Conservation (phyloP, 2,797 vertebrate species). For the Pteronotus mesoamericanus region DNA sequence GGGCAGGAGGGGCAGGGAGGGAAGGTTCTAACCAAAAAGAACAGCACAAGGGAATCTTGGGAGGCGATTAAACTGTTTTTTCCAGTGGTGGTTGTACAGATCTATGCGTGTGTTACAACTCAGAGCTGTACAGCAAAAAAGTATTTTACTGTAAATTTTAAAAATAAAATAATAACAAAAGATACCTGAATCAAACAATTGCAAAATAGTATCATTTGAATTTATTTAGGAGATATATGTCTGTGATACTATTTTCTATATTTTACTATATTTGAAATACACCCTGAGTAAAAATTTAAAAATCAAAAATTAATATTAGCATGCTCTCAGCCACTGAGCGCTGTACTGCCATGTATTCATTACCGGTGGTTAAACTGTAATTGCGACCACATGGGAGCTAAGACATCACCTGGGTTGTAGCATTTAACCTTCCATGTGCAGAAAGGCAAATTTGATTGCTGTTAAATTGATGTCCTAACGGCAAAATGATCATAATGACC, state of each 20-base stretch:
- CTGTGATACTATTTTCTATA: neutral
- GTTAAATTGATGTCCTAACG: neutral
- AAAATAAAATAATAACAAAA: neutral
- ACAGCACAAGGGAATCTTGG: neutral
- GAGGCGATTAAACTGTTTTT: neutral
- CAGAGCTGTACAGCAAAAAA: neutral
- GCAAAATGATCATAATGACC: neutral
- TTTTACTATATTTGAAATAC: neutral
- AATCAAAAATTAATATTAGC: neutral
- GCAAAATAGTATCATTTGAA: neutral
- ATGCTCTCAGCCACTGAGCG: neutral
- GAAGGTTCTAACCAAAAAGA: neutral
- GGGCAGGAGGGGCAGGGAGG: rapidly evolving
- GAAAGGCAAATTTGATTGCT: neutral
- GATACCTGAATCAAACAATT: neutral
- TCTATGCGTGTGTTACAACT: neutral
- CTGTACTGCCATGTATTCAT: neutral
- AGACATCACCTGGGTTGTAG: neutral
- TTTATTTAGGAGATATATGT: neutral
- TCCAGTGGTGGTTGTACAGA: neutral
- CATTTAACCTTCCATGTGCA: neutral
- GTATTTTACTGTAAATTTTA: neutral
- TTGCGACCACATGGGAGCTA: neutral
- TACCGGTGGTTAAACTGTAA: neutral
- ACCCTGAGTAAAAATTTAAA: neutral